These are phyloP conservation scores for Pangasius macronema DNA, from an alignment of 2,797 vertebrate species.

Conservation along the genomic window DNA sequence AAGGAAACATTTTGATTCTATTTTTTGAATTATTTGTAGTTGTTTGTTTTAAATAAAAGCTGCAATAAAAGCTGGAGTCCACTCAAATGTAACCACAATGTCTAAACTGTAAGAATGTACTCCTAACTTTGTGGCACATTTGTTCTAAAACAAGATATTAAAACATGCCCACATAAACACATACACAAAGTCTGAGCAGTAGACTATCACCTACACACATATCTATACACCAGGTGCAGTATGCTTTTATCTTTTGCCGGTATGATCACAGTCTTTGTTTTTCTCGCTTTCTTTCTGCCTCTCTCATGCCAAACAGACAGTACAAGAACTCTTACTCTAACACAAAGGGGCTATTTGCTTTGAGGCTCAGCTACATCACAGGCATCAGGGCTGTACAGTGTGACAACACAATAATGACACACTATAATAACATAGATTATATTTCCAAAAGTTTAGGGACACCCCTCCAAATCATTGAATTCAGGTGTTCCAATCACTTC, in stretches of 20 bases:
- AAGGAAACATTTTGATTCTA: background rate
- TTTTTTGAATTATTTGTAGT: background rate
- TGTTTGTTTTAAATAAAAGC: background rate
- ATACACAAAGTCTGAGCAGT: background rate
- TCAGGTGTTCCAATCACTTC: too few species aligned
- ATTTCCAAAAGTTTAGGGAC: too few species aligned
- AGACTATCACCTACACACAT: conserved; percentile 2
- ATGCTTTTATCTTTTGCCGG: background rate
- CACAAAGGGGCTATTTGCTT: background rate
- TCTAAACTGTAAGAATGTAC: background rate
- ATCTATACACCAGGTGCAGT: background rate
- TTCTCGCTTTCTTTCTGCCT: background rate
- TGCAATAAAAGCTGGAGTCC: background rate
- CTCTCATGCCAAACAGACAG: background rate
- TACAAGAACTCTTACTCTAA: background rate
- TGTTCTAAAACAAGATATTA: background rate
- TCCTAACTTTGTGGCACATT: background rate
- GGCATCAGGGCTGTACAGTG: background rate
- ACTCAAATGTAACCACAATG: background rate
- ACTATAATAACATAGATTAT: too few species aligned
- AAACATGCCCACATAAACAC: background rate
- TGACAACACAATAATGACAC: background rate
- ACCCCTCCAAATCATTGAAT: too few species aligned
- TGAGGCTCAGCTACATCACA: conserved; percentile 5
- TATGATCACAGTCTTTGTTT: conserved; percentile 7